Evolutionary conservation across 2,113 vertebrate genomes (phyloP).

Genomic region (Pteropus alecto): DNA sequence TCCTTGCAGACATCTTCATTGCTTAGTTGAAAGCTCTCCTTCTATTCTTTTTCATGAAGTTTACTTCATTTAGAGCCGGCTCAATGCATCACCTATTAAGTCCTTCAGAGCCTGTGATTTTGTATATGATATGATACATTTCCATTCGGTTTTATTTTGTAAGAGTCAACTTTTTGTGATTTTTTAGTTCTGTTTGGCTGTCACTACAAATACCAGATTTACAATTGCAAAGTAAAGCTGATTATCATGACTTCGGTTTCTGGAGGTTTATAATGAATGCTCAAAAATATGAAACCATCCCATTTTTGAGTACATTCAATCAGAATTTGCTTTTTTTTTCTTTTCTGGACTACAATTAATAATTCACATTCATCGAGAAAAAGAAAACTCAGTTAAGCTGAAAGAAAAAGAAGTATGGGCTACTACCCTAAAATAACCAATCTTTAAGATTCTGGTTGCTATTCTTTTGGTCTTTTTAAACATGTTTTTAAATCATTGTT

Average conservation of each 20-base stretch:
- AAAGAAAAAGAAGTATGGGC: background rate
- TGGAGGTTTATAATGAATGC: background rate
- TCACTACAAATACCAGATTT: constrained; percentile 1
- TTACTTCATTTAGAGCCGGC: background rate
- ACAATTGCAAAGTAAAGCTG: background rate
- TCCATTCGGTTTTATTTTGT: background rate
- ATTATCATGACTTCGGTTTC: background rate
- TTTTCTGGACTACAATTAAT: background rate
- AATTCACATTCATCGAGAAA: background rate
- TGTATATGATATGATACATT: background rate
- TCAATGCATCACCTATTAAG: background rate
- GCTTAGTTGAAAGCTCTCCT: background rate
- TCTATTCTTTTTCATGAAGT: background rate
- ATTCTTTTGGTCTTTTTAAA: background rate
- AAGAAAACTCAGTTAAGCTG: background rate
- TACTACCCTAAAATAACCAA: background rate
- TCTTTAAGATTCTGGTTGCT: background rate
- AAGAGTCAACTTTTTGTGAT: background rate
- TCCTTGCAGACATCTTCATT: background rate
- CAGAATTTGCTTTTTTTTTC: background rate
- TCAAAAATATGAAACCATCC: background rate
- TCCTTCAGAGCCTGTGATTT: background rate
- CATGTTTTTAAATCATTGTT: background rate
- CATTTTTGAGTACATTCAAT: background rate
- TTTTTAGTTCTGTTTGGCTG: background rate